These are phyloP conservation scores for Timema cristinae DNA, from an alignment of 2,888 invertebrate species.

Conservation along the genomic window DNA sequence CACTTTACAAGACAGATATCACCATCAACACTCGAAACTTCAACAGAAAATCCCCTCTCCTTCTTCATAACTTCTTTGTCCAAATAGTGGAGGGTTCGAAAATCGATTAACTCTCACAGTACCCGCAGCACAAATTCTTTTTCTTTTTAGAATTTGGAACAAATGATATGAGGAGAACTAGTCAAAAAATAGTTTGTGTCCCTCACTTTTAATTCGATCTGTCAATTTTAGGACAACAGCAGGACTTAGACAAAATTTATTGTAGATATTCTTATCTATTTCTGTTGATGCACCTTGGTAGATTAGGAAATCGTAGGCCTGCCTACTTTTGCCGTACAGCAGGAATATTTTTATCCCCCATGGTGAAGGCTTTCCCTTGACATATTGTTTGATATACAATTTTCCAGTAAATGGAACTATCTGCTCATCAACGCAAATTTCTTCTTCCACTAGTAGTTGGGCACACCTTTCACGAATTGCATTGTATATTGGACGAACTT, in stretches of 20 bases:
- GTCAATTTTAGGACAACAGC: constrained; percentile 30
- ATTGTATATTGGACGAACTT: too few species aligned
- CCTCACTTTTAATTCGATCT: constrained; percentile 24
- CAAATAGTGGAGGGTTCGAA: background rate
- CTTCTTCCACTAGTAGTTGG: too few species aligned
- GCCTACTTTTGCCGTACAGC: constrained; percentile 36
- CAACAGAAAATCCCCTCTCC: background rate
- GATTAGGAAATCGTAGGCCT: constrained; percentile 37
- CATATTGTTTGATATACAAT: constrained; percentile 23
- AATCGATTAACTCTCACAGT: background rate
- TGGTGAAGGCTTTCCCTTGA: constrained; percentile 9
- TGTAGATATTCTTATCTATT: constrained; percentile 16
- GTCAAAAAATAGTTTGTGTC: background rate
- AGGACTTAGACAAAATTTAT: constrained; percentile 30
- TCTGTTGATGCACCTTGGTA: constrained; percentile 35
- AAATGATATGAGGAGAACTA: constrained; percentile 31
- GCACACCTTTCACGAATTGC: too few species aligned
- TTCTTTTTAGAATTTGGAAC: constrained; percentile 25
- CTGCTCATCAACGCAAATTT: too few species aligned
- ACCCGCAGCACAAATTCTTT: constrained; percentile 19
- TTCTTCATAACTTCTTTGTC: background rate
- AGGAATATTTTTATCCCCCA: constrained; percentile 23
- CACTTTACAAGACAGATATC: background rate
- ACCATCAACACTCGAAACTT: background rate
- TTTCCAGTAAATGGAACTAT: constrained; percentile 33